These are phyloP conservation scores for Mythimna vitellina DNA, from an alignment of 2,888 invertebrate genomes.

Conservation along the genomic window DNA sequence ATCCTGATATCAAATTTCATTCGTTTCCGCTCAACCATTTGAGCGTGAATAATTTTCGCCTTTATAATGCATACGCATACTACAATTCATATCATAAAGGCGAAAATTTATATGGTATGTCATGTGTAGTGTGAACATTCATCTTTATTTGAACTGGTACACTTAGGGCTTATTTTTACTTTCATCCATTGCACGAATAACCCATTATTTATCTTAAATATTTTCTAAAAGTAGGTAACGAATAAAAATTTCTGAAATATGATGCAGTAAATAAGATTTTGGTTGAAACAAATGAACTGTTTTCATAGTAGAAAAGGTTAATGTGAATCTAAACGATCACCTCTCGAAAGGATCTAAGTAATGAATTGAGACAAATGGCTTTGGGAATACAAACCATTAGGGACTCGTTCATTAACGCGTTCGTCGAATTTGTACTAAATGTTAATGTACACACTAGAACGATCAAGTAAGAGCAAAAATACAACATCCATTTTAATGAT, in stretches of 20 bases:
- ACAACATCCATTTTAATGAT: constrained; percentile 43
- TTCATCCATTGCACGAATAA: constrained; percentile 12
- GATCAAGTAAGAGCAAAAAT: constrained; percentile 27
- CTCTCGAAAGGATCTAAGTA: constrained; percentile 11
- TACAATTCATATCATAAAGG: too few relatives aligned
- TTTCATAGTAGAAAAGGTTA: constrained; percentile 11
- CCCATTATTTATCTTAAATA: constrained; percentile 16
- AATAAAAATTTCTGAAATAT: constrained; percentile 6
- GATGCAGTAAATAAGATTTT: background rate
- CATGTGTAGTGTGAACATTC: background rate
- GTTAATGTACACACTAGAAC: constrained; percentile 20
- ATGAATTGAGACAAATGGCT: constrained; percentile 49
- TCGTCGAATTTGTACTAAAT: constrained; percentile 9
- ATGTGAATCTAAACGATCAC: constrained; percentile 12
- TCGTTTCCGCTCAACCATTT: too few relatives aligned
- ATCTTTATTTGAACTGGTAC: constrained; percentile 6
- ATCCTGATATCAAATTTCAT: too few relatives aligned
- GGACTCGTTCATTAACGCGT: constrained; percentile 25
- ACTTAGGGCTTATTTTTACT: constrained; percentile 17
- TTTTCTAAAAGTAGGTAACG: constrained; percentile 11
- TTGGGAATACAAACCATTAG: constrained; percentile 23
- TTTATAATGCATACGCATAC: too few relatives aligned
- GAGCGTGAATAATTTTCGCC: too few relatives aligned
- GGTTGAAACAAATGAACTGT: background rate
- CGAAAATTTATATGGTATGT: too few relatives aligned